Evolutionary conservation across 2,888 invertebrate species (phyloP).

Genomic region (Baccha elongata): DNA sequence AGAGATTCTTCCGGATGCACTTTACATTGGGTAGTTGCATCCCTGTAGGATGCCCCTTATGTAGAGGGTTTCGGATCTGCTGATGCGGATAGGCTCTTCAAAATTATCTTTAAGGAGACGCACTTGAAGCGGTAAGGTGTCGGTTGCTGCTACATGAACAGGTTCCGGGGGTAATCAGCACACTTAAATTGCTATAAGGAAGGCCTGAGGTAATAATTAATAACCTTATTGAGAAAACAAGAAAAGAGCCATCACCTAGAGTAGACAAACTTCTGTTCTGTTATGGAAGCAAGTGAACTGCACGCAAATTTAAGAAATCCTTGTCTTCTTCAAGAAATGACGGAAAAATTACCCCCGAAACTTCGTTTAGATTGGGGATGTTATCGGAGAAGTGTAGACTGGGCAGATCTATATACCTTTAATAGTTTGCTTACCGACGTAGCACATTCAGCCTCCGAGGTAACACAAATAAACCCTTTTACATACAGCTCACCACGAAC

Average conservation of each 20-base stretch:
- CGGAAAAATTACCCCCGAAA: background rate
- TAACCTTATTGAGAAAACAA: background rate
- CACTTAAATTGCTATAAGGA: background rate
- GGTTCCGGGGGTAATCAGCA: background rate
- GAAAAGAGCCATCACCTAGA: conserved; percentile 1
- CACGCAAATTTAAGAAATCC: conserved; percentile 1
- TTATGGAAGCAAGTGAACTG: background rate
- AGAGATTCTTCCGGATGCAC: too few species aligned
- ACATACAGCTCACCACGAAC: too few species aligned
- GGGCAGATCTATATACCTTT: background rate
- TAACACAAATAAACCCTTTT: background rate
- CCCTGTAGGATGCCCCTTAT: too few species aligned
- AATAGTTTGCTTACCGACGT: conserved; percentile 1
- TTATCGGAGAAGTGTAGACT: background rate
- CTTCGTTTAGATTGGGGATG: conserved; percentile 14
- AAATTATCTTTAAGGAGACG: conserved; percentile 2
- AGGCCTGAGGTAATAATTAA: background rate
- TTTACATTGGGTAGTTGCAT: too few species aligned
- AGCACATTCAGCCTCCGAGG: conserved; percentile 14
- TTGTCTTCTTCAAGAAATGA: background rate
- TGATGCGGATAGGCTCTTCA: conserved; percentile 5
- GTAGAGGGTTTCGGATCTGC: too few species aligned
- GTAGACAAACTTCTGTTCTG: background rate
- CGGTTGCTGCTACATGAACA: conserved; percentile 7
- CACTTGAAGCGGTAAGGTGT: background rate